Base-by-base conservation (phyloP, 1,140 invertebrate genomes). In the Pseudoatta argentina region DNA sequence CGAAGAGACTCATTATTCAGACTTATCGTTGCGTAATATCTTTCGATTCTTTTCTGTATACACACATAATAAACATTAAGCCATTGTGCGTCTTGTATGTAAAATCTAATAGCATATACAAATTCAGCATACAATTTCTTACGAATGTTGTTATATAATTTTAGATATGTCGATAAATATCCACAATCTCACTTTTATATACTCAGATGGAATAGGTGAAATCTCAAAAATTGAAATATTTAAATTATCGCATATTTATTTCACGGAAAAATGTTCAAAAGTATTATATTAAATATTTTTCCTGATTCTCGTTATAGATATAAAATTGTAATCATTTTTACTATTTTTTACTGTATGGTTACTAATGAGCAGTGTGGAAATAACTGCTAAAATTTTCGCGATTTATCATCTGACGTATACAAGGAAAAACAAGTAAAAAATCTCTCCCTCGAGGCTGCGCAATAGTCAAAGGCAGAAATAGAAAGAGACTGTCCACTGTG, bases 1-100 rank as follows among this genome's bases (percentile, higher is more conserved):
- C 72, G 59, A 85, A 69, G n/a, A 57, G 82, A 12, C 57, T 59
- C 81, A 73, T 87, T 87, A 81, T 87, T 48, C 75, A n/a, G 77
- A 34, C 18, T 73, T 86, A 88, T 90, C 87, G 66, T 75, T 85
- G 83, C 78, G 67, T 79, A 44, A 82, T 82, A 82, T 82, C 78
- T 71, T n/a, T 27, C n/a, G 34, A 63, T 44, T 39, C 34, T 12
- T 44, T 66, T 78, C 55, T 39, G 57, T 61, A 34, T 44, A 4
- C 3, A 44, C 18, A 30, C 4, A 10, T 76, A 75, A 51, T 34
- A 61, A 76, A 61, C n/a, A 39, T 66, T 64, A 30, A n/a, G 24
- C 18, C n/a, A 48, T 66, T 48, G 76, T 66, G 76, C 51, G 18
- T 18, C 18, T n/a, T 14, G 21, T 72, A 1, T 14, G 16, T 61